Conservation (phyloP, 2,797 vertebrate species). For the Trichosurus vulpecula region DNA sequence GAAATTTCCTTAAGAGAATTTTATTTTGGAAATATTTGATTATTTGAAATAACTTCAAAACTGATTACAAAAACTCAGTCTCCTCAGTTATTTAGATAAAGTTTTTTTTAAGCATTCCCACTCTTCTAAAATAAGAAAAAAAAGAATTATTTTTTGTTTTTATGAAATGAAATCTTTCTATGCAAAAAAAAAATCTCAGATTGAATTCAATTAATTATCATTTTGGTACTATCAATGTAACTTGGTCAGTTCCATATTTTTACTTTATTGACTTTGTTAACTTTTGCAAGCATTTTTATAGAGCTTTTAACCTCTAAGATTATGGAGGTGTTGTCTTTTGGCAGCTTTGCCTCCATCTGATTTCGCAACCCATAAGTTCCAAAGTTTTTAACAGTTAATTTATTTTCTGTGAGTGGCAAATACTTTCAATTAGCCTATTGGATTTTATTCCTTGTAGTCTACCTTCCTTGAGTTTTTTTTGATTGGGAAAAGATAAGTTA, state of each 20-base stretch:
- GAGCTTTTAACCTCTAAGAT: conserved; percentile 25
- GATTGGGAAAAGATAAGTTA: background rate
- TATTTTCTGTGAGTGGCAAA: conserved; percentile 6
- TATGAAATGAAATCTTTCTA: conserved; percentile 23
- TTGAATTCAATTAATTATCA: conserved; percentile 34
- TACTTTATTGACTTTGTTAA: conserved; percentile 41
- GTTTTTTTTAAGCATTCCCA: background rate
- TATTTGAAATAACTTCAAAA: conserved; percentile 35
- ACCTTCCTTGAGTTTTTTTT: background rate
- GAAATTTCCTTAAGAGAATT: conserved; percentile 12
- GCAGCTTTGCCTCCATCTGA: background rate
- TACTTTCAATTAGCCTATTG: conserved; percentile 22
- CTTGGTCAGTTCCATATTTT: conserved; percentile 21
- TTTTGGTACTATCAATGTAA: background rate
- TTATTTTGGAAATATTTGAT: conserved; percentile 35
- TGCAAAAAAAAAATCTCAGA: conserved; percentile 5
- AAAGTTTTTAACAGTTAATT: conserved; percentile 48
- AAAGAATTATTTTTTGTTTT: conserved; percentile 32
- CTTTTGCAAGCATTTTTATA: conserved; percentile 42
- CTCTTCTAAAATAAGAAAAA: conserved; percentile 23
- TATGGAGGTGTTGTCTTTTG: conserved; percentile 26
- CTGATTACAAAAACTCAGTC: conserved; percentile 5
- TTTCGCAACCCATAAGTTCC: conserved; percentile 33
- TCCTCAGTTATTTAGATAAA: conserved; percentile 45
- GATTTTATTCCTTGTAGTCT: background rate